Evolutionary conservation across 2,797 vertebrate genomes (phyloP).

Genomic region (Enteromius mattozi): DNA sequence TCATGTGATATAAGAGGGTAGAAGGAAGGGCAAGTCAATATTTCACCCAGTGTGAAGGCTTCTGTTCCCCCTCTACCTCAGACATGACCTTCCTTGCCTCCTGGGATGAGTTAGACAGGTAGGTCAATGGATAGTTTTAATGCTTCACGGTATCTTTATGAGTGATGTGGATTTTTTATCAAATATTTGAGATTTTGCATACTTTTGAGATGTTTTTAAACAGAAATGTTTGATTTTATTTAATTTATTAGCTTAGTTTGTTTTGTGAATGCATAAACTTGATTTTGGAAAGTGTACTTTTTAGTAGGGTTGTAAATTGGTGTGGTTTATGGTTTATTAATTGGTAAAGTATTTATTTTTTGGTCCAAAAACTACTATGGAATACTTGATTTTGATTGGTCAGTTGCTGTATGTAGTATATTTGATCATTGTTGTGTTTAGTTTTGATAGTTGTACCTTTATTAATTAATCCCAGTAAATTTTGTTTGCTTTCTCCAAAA

Average conservation of each 20-base stretch:
- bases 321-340: neutral
- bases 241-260: neutral
- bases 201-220: neutral
- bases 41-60: conserved; percentile 12
- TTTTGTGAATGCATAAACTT: neutral
- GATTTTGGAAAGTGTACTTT: neutral
- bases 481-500: neutral
- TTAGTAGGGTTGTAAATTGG: neutral
- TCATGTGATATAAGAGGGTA: neutral
- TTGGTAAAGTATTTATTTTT: neutral
- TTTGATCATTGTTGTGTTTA: neutral
- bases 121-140: conserved; percentile 7
- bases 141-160: neutral
- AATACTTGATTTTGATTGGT: neutral
- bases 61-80: neutral
- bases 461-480: neutral
- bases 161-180: neutral
- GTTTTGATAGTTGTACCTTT: neutral
- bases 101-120: conserved; percentile 51
- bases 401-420: neutral
- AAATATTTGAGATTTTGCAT: neutral
- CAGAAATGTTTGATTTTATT: neutral
- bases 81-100: conserved; percentile 50
- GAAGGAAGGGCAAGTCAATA: neutral
- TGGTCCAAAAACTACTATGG: neutral